phyloP scores from a whole-genome alignment of 2,888 invertebrate species.

The Idaea straminata region DNA sequence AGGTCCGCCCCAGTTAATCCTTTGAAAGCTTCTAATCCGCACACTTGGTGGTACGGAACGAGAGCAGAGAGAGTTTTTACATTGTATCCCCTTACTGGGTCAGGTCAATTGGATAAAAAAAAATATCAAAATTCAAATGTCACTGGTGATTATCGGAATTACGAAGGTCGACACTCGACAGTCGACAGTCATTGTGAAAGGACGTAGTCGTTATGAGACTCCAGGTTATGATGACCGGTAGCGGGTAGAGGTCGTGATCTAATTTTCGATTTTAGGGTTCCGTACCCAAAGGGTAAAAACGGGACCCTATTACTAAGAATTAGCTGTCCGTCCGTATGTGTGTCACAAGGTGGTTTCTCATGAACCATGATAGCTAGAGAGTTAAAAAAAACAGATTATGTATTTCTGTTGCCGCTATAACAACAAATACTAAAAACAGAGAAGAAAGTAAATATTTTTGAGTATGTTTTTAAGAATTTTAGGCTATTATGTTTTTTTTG shows the following conservation, averaged over 20 bases:
- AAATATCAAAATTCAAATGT: constrained; percentile 24
- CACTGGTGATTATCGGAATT: constrained; percentile 24
- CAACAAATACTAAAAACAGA: too few relatives aligned
- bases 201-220: constrained; percentile 14
- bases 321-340: too few relatives aligned
- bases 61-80: constrained; percentile 37
- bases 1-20: constrained; percentile 60
- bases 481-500: too few relatives aligned
- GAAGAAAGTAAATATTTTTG: too few relatives aligned
- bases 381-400: too few relatives aligned
- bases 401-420: too few relatives aligned
- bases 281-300: too few relatives aligned
- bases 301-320: too few relatives aligned
- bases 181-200: constrained; percentile 29
- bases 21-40: constrained; percentile 62
- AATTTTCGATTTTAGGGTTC: constrained; percentile 23
- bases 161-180: constrained; percentile 22
- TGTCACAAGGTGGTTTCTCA: too few relatives aligned
- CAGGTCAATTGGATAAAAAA: constrained; percentile 15
- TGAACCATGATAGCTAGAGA: too few relatives aligned
- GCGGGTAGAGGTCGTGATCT: constrained; percentile 24
- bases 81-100: constrained; percentile 23
- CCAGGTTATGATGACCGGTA: constrained; percentile 28
- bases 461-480: too few relatives aligned
- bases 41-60: constrained; percentile 46